Evolutionary conservation across 2,888 invertebrate genomes (phyloP), one percentile per base, ranked within the genome.

Genomic region (Leptopilina syphax): DNA sequence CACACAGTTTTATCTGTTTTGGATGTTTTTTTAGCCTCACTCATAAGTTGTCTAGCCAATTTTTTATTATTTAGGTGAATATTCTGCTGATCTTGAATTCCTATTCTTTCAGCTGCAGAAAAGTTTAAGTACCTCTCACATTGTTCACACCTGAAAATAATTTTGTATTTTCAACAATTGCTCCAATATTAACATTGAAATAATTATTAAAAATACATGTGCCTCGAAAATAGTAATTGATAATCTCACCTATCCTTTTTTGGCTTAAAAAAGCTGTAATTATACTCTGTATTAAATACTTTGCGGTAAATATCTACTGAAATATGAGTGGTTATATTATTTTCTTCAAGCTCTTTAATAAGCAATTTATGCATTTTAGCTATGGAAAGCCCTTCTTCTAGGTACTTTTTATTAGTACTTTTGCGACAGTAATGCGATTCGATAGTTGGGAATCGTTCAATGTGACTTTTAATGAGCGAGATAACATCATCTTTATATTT

Each of bases 241-340:
- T 67, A 57, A 7, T 77, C 41, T 79, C 60, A 80, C 80, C 79
- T 80, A 41, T 79, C 80, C 76, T 78, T 82, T 76, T 82, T 82
- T 18, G 77, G 78, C 41, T 60, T 76, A n/a, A 76, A 77, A 70
- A 80, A 80, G 44, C 77, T 73, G 60, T 73, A 79, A 60, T 79
- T 82, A 13, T 73, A 82, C 18, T 79, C 73, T 3, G 44, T 63
- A 34, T 80, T 80, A 50, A 83, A 81, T 66, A 80, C 80, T 24
- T 54, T n/a, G 70, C 34, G 68, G 63, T 83, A 83, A 24, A 54
- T 50, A 7, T 65, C 44, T 12, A 12, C 57, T n/a, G 57, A 54
- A 65, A 44, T 50, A 2, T 77, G 12, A 60, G 12, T 8, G 63
- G 12, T 66, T 50, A 77, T 34, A 54, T 78, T 12, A 54, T 65